phyloP scores from a whole-genome alignment of 2,888 invertebrate genomes.

The Itoplectis maculator region DNA sequence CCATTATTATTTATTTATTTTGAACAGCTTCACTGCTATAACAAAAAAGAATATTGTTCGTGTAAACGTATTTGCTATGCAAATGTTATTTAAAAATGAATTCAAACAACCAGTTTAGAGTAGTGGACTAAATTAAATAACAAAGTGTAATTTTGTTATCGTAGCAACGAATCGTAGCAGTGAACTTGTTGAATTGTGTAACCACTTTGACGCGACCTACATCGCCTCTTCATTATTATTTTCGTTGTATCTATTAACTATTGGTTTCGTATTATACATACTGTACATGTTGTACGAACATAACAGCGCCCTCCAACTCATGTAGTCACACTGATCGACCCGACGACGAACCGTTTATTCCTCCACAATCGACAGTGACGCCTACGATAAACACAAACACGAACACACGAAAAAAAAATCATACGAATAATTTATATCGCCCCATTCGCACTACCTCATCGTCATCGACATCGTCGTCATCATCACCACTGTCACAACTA shows the following conservation, averaged over 20 bases:
- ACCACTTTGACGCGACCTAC: conserved; percentile 51
- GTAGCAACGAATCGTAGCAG: background rate
- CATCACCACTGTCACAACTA: conserved; percentile 61
- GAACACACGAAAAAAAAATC: background rate
- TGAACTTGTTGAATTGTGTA: conserved; percentile 39
- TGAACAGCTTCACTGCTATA: conserved; percentile 32
- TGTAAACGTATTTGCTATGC: background rate
- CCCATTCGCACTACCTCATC: conserved; percentile 48
- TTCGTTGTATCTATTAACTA: conserved; percentile 38
- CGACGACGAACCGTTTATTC: conserved; percentile 15
- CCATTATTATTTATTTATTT: conserved; percentile 73
- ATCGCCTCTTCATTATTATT: conserved; percentile 33
- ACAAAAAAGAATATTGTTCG: conserved; percentile 3
- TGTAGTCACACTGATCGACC: conserved; percentile 31
- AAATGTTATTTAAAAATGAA: too few species aligned
- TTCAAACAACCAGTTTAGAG: background rate
- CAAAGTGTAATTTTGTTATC: background rate
- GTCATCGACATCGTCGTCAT: conserved; percentile 68
- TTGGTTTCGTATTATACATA: conserved; percentile 38
- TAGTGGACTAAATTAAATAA: background rate
- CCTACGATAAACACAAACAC: background rate
- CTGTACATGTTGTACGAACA: conserved; percentile 29
- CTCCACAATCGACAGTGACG: conserved; percentile 18
- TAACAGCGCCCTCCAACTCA: conserved; percentile 20
- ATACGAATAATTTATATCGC: conserved; percentile 22